Base-by-base conservation (phyloP, 2,797 vertebrate genomes). In the Centropyge bicolor region DNA sequence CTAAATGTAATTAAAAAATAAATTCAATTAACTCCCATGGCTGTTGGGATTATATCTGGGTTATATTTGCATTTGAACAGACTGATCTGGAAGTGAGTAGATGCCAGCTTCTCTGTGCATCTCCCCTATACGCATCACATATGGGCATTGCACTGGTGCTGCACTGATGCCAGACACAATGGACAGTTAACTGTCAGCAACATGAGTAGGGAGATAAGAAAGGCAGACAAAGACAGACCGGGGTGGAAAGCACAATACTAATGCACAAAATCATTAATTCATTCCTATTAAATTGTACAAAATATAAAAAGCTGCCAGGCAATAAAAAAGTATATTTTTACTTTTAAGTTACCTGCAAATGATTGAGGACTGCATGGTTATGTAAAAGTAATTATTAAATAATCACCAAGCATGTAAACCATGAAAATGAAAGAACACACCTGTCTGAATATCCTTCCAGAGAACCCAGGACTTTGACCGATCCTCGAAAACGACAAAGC, bases 381-480 rank as follows among this genome's bases (percentile, higher is more conserved):
- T 45, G 69, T 1, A 45, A 8, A 8, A 40, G 3, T 2, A 41
- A 52, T 2, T n/a, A 7, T 6, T 0, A 65, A 8, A 45, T 63
- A 60, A 27, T 55, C 31, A 8, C 54, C 5, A 48, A 55, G 24
- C 24, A 70, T 40, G 12, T 16, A 57, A 31, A 36, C 36, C 1
- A 41, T 45, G 0, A 68, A 46, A 35, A 22, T 45, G 2, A 62
- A 46, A 59, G 16, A 54, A 86, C 94, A 96, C 95, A 95, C 98
- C 98, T 89, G 98, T 99, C 95, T 99, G 98, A 94, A 99, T 99
- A 91, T 99, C 97, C 92, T 97, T 98, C 98, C 98, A 99, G 90
- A 99, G 96, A 93, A 99, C 98, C 98, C 98, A 99, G 88, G 98
- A 98, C 90, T 99, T 99, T 68, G 98, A 99, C 86, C 95, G 97